Base-by-base conservation (phyloP, 1,140 invertebrate genomes). In the Drosophila hydei region DNA sequence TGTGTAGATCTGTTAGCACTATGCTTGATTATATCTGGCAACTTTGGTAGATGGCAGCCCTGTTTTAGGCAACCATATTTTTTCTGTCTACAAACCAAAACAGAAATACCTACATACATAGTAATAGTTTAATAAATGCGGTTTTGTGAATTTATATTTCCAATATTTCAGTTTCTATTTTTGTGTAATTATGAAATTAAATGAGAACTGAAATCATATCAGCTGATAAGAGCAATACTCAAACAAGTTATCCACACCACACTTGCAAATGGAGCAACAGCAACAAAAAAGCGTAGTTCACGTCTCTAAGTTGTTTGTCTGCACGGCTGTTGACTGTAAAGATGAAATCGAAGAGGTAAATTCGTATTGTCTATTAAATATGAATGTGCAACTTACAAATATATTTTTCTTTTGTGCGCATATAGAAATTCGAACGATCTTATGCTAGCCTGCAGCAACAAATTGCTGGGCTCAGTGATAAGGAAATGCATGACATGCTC, bases 401-500 rank as follows among this genome's bases (percentile, higher is more conserved):
- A 33, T 12, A 27, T 30, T 25, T 51, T 4, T 30, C 5, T 30
- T 23, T 42, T 36, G 23, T 48, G 51, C 14, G 61, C 11, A 60
- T 93, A 95, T 94, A 98, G 97, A 97, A 97, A 94, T 96, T 97
- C 81, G 97, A 98, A 91, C 94, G 95, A 89, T 96, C 96, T 78
- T 96, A 96, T 92, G 92, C 92, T 67, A 94, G 93, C 79, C 93
- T 98, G 55, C 95, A 96, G 91, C 94, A 93, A 77, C 92, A 98
- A 69, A 95, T 95, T 23, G 93, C 94, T 59, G 97, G 96, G 60
- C 93, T 97, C 64, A 97, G 96, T 62, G 98, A 99, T 90, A 97
- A 98, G 91, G 98, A 99, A 92, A 95, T 96, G 68, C 97, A 98
- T 90, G 97, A 99, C 92, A 95, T 95, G 9, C 93, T 99, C 9